Base-by-base conservation (phyloP, 2,113 vertebrate genomes). In the Pollachius pollachius region DNA sequence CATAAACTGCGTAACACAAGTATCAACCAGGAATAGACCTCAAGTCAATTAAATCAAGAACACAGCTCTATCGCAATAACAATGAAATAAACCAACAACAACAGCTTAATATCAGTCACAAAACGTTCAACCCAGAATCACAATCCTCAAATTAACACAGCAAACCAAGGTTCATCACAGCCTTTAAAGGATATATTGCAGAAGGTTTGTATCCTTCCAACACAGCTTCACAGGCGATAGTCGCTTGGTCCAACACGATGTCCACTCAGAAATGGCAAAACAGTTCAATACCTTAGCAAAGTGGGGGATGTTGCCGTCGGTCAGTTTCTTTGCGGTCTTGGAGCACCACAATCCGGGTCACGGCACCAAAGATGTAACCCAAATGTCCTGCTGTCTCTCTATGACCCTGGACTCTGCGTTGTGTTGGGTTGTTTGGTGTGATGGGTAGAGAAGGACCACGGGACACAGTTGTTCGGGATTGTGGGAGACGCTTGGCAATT, bases 211-310 rank as follows among this genome's bases (percentile, higher is more conserved):
- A 21, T 60, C 59, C 59, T 60, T 1, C 59, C 59, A n/a, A 21
- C 18, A 60, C 59, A 60, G 59, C 59, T 60, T 21, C 17, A 21
- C 59, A 60, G 59, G 18, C 59, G 19, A 21, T 60, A 60, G 59
- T 21, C 17, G 59, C 59, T 60, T 19, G 19, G 17, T n/a, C 18
- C 58, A 60, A n/a, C 58, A n/a, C 17, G 3, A 2, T 60, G 58
- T 60, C 58, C 59, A 60, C 17, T 60, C 59, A 60, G 17, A 60
- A 21, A n/a, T 60, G 59, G 59, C 19, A 60, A 60, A 19, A 60
- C n/a, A 60, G 58, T 60, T 60, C 18, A 21, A 21, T 60, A 60
- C 59, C 17, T 15, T 18, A 57, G 56, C 56, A 60, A 17, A 60
- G 59, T 19, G 17, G 59, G 15, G 59, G 59, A 60, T 60, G 59